phyloP scores from a whole-genome alignment of 2,113 vertebrate species.

The Solea solea region DNA sequence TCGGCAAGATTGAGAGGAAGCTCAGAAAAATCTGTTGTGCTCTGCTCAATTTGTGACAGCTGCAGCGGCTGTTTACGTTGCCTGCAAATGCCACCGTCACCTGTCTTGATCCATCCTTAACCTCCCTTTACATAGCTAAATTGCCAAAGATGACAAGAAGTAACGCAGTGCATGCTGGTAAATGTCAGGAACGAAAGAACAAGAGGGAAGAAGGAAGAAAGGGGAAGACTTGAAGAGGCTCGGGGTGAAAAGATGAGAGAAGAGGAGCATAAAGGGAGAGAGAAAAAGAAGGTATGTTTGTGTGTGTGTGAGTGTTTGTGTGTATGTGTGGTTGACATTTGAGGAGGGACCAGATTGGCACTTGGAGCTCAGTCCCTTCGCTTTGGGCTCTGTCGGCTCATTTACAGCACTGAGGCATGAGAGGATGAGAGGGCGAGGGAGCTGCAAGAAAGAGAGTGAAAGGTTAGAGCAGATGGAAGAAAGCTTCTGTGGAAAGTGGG shows the following conservation, averaged over 20 bases:
- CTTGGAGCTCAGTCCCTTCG: slow-evolving; percentile 21
- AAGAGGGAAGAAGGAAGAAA: not conserved
- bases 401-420: slow-evolving; percentile 24
- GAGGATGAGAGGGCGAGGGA: not conserved
- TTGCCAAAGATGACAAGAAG: slow-evolving; percentile 48
- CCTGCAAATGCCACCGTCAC: slow-evolving; percentile 32
- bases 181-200: slow-evolving; percentile 54
- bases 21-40: not conserved
- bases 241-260: not conserved
- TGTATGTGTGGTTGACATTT: slow-evolving; percentile 40
- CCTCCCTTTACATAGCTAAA: slow-evolving; percentile 41
- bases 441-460: slow-evolving; percentile 6
- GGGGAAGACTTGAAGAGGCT: not conserved
- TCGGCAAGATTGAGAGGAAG: too few relatives aligned
- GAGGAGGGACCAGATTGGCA: slow-evolving; percentile 34
- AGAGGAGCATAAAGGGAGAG: slow-evolving; percentile 7
- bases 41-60: not conserved
- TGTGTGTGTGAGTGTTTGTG: slow-evolving; percentile 17
- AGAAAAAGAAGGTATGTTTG: not conserved
- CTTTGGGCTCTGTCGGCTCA: slow-evolving; percentile 36
- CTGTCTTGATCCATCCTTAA: slow-evolving; percentile 43
- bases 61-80: not conserved
- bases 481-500: not conserved
- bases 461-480: slow-evolving; percentile 9
- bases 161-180: slow-evolving; percentile 30